phyloP scores from a whole-genome alignment of 2,797 vertebrate species.

The Menidia menidia region DNA sequence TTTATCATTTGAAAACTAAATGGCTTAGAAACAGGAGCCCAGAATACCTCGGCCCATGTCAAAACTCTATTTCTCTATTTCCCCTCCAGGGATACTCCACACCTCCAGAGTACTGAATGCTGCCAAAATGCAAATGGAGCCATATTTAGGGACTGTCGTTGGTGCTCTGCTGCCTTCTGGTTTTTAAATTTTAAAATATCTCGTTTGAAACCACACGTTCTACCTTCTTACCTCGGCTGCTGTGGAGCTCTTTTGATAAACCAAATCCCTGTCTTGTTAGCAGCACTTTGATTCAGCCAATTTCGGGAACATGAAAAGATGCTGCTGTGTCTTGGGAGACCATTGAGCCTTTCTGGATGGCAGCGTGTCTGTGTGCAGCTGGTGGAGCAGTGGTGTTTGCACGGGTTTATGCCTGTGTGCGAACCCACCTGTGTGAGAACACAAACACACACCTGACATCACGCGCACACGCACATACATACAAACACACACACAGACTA shows the following conservation, averaged over 20 bases:
- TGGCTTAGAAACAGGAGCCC: conserved; percentile 3
- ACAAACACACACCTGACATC: conserved; percentile 36
- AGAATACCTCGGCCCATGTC: conserved; percentile 37
- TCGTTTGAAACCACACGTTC: conserved; percentile 67
- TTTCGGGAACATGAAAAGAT: conserved; percentile 56
- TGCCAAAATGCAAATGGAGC: conserved; percentile 32
- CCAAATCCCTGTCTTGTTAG: conserved; percentile 56
- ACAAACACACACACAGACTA: conserved; percentile 17
- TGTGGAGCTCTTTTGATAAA: conserved; percentile 58
- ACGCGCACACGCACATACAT: conserved; percentile 5
- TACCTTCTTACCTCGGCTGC: conserved; percentile 66
- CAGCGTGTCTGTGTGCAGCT: conserved; percentile 14
- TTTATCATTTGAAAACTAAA: conserved; percentile 14
- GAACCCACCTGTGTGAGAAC: conserved; percentile 20
- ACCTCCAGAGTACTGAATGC: conserved; percentile 23
- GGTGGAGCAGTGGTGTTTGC: conserved; percentile 18
- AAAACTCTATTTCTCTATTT: conserved; percentile 20
- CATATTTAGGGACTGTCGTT: conserved; percentile 26
- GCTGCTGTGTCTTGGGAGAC: conserved; percentile 44
- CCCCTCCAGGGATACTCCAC: conserved; percentile 17
- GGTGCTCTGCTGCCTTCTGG: conserved; percentile 47
- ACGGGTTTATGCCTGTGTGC: neutral
- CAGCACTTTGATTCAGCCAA: conserved; percentile 67
- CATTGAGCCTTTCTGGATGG: conserved; percentile 31
- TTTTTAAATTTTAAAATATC: conserved; percentile 64